Evolutionary conservation across 2,888 invertebrate genomes (phyloP), one percentile per base, ranked within the genome.

Genomic region (Scotopteryx bipunctaria): DNA sequence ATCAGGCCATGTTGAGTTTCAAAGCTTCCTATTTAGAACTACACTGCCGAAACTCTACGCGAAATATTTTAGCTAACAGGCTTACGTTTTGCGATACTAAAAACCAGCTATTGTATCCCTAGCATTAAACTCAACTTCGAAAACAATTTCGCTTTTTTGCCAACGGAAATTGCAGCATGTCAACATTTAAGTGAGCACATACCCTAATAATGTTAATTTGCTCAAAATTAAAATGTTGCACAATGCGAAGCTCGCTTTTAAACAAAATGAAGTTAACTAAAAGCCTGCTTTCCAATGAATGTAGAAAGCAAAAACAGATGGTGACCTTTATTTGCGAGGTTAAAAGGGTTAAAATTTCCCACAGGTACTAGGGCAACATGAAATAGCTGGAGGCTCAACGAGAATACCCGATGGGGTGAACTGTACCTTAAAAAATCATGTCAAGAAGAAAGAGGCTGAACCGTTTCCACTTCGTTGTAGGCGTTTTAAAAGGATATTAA

Each of bases 1-100:
- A 62, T 48, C 65, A 59, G 14, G 23, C 23, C 25, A 64, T 66
- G 63, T 71, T 66, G 68, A 69, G 68, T 73, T 71, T 65, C 61
- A 65, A 66, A 71, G 61, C 66, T 60, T 63, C 65, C 64, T 64
- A 66, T 69, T 70, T 66, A 68, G 73, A 69, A 73, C 57, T 61
- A 48, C 55, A 62, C 62, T 54, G 11, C 59, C 60, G 59, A 62
- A 65, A 64, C 57, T 48, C 33, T 57, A 60, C 50, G 69, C 61
- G 57, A 66, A 75, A 74, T 74, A 76, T 76, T 77, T 73, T 71
- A 15, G 11, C 25, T 33, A 6, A 11, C 9, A 1, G 23, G 27
- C 11, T 27, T 8, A 25, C 9, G n/a, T n/a, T n/a, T n/a, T n/a
- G 27, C 11, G 2, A 27, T n/a, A 8, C 8, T 9, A n/a, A n/a